These are phyloP conservation scores for Ibidorhyncha struthersii DNA, from an alignment of 2,113 vertebrate species.

Conservation along the genomic window DNA sequence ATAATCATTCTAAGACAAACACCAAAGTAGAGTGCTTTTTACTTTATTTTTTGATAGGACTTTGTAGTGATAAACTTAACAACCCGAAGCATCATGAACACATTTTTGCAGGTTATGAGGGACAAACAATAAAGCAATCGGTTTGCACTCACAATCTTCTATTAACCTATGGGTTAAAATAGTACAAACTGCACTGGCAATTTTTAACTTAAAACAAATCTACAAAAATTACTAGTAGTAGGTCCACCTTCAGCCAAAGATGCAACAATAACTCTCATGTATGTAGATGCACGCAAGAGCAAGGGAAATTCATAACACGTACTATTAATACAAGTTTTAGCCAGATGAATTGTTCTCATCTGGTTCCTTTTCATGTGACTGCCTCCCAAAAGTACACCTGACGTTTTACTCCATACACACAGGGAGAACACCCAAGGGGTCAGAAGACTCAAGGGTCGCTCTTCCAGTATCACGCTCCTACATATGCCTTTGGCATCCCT, in stretches of 20 bases:
- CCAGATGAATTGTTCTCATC: background rate
- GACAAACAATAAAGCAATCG: background rate
- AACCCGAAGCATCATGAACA: background rate
- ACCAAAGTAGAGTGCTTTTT: background rate
- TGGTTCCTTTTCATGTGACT: background rate
- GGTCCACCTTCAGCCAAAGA: background rate
- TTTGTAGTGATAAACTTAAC: background rate
- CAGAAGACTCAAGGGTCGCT: background rate
- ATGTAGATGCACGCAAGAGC: background rate
- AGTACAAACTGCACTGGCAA: background rate
- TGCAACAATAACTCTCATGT: background rate
- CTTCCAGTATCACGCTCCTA: background rate
- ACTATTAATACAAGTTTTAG: background rate
- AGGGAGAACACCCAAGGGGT: background rate
- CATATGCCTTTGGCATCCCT: background rate
- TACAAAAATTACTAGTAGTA: background rate
- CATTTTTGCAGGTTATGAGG: background rate
- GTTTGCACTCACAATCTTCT: background rate
- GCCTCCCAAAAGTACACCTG: background rate
- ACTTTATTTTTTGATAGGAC: background rate
- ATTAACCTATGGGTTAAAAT: background rate
- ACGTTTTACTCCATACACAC: background rate
- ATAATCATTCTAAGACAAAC: background rate
- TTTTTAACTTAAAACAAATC: background rate
- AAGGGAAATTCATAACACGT: background rate